Conservation (phyloP, 2,888 invertebrate genomes). For the Melinopterus prodromus region DNA sequence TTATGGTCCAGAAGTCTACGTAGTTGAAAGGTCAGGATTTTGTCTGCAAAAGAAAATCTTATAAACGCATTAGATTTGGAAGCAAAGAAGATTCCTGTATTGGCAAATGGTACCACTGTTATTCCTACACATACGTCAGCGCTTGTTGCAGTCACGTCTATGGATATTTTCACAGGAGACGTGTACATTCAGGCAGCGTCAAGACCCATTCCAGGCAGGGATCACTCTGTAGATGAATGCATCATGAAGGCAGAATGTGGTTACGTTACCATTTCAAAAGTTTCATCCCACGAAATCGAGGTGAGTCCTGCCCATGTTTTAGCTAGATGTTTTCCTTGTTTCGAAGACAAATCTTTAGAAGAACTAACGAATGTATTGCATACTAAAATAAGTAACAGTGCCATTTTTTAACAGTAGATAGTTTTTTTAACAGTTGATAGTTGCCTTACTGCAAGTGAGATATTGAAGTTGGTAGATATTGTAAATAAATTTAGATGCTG, state of each 20-base stretch:
- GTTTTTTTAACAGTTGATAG: not conserved
- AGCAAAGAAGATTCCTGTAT: no score
- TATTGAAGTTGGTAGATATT: not conserved
- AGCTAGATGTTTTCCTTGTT: slow-evolving; percentile 12
- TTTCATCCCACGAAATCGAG: not conserved
- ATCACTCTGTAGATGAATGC: slow-evolving; percentile 13
- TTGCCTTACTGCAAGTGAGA: not conserved
- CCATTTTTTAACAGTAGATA: not conserved
- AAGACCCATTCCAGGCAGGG: not conserved
- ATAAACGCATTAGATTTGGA: no score
- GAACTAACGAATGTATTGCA: not conserved
- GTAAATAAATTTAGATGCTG: slow-evolving; percentile 28
- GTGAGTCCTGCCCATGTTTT: slow-evolving; percentile 7
- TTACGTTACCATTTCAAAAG: slow-evolving; percentile 15
- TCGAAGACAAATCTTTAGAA: not conserved
- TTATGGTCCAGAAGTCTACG: not conserved
- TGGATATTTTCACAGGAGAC: not conserved
- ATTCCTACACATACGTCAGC: slow-evolving; percentile 7
- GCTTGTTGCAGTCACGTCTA: not conserved
- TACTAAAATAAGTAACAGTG: not conserved
- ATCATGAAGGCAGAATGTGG: slow-evolving; percentile 19
- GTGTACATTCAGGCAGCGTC: not conserved
- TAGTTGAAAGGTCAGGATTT: no score
- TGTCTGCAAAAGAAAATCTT: no score
- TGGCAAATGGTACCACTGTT: no score